phyloP scores from a whole-genome alignment of 2,888 invertebrate genomes.

The Bhutanitis thaidina region DNA sequence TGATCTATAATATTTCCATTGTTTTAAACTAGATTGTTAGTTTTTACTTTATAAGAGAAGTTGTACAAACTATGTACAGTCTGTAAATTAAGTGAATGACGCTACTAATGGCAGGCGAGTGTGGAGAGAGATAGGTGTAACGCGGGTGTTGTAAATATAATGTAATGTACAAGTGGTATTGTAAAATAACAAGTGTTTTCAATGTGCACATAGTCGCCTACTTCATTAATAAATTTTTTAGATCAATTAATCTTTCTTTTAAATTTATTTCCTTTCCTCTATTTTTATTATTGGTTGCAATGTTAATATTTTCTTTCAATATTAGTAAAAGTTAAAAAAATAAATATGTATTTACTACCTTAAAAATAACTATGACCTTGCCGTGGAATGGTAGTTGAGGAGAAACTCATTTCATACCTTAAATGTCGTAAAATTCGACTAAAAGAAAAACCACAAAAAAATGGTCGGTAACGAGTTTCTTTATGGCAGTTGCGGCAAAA shows the following conservation, averaged over 20 bases:
- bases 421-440: too few species aligned
- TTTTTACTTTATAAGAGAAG: constrained; percentile 52
- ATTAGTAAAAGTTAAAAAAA: too few species aligned
- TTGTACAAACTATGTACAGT: constrained; percentile 78
- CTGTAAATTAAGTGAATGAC: constrained; percentile 46
- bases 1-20: constrained; percentile 76
- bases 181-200: constrained; percentile 76
- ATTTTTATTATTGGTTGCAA: too few species aligned
- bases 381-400: too few species aligned
- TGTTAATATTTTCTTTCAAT: too few species aligned
- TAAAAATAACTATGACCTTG: too few species aligned
- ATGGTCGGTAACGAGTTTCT: too few species aligned
- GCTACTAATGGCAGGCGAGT: constrained; percentile 31
- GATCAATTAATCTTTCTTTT: constrained; percentile 56
- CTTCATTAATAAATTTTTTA: constrained; percentile 79
- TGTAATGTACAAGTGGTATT: constrained; percentile 71
- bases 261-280: background rate
- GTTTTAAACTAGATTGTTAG: constrained; percentile 67
- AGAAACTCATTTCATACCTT: too few species aligned
- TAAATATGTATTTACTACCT: too few species aligned
- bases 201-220: constrained; percentile 80
- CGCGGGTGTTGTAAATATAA: constrained; percentile 69
- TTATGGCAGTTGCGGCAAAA: too few species aligned
- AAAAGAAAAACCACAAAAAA: too few species aligned
- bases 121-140: constrained; percentile 31